A percentile compares a stretch with the other conserved stretches of the same genome.
Conservation (phyloP, 2,888 invertebrate species). For the Ectobius pallidus region DNA sequence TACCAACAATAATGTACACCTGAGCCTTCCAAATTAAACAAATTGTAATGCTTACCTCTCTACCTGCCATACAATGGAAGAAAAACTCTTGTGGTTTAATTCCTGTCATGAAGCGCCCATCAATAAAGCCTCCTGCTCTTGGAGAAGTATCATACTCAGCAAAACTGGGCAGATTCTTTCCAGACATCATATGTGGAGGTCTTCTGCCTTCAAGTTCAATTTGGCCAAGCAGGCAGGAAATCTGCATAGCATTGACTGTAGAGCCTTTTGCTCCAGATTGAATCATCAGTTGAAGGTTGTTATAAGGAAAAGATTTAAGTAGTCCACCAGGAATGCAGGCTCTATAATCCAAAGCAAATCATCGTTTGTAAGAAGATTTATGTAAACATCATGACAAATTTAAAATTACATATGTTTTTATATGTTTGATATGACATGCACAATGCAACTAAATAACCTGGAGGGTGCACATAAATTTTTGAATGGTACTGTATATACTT, state of each 20-base stretch:
- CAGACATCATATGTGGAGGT: conserved; percentile 93
- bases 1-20: too few relatives aligned
- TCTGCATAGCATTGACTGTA: conserved; percentile 97
- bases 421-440: too few relatives aligned
- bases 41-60: too few relatives aligned
- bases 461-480: too few relatives aligned
- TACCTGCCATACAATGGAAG: conserved; percentile 99
- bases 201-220: conserved; percentile 98
- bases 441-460: too few relatives aligned
- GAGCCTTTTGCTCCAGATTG: conserved; percentile 99
- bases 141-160: conserved; percentile 85
- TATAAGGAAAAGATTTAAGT: conserved; percentile 85
- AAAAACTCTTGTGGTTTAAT: conserved; percentile 98
- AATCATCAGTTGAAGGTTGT: conserved; percentile 98
- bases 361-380: conserved; percentile 21
- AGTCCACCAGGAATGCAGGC: conserved; percentile 85
- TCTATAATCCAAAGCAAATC: conserved; percentile 56
- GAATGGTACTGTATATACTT: too few relatives aligned
- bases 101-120: conserved; percentile 97
- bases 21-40: too few relatives aligned
- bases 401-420: too few relatives aligned
- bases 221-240: conserved; percentile 96
- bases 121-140: conserved; percentile 94
- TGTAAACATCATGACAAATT: too few relatives aligned
- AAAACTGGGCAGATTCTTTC: conserved; percentile 92